A percentile compares a stretch with the other conserved stretches of the same genome.
These are phyloP conservation scores for Lutjanus campechanus DNA, from an alignment of 2,797 vertebrate genomes.

Conservation along the genomic window DNA sequence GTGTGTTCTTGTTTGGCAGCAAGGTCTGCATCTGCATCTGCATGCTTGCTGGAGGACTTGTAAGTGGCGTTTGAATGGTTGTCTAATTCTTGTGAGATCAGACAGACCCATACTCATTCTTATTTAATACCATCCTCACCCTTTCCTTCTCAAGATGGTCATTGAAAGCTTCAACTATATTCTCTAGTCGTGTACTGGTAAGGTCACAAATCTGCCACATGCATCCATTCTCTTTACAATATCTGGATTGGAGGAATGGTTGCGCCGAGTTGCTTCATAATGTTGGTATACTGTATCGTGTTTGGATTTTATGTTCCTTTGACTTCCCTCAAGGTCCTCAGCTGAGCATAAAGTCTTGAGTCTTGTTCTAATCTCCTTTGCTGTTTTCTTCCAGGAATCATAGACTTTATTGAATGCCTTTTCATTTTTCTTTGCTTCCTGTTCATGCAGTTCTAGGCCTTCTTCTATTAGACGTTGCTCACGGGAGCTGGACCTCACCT, in stretches of 20 bases:
- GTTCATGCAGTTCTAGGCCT: not conserved
- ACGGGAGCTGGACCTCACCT: not conserved
- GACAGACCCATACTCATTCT: constrained; percentile 44
- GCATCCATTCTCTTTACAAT: constrained; percentile 52
- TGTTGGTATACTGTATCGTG: not conserved
- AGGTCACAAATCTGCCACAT: constrained; percentile 45
- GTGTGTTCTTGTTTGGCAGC: constrained; percentile 43
- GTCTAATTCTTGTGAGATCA: not conserved
- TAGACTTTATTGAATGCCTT: constrained; percentile 14
- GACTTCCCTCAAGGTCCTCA: constrained; percentile 22
- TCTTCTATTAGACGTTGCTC: not conserved
- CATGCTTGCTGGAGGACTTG: constrained; percentile 5
- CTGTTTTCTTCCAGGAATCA: constrained; percentile 28
- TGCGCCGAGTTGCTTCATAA: constrained; percentile 40
- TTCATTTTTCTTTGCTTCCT: not conserved
- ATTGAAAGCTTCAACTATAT: constrained; percentile 30
- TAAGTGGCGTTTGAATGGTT: not conserved
- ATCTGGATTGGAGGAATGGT: constrained; percentile 25
- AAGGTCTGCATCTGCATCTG: constrained; percentile 40
- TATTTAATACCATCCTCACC: constrained; percentile 45
- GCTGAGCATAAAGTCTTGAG: constrained; percentile 40
- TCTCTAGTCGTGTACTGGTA: constrained; percentile 17
- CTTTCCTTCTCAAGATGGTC: constrained; percentile 43
- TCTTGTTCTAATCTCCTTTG: constrained; percentile 27
- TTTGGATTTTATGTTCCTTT: constrained; percentile 16